Base-by-base conservation (phyloP, 2,888 invertebrate genomes). In the Hirtodrosophila alboralis region DNA sequence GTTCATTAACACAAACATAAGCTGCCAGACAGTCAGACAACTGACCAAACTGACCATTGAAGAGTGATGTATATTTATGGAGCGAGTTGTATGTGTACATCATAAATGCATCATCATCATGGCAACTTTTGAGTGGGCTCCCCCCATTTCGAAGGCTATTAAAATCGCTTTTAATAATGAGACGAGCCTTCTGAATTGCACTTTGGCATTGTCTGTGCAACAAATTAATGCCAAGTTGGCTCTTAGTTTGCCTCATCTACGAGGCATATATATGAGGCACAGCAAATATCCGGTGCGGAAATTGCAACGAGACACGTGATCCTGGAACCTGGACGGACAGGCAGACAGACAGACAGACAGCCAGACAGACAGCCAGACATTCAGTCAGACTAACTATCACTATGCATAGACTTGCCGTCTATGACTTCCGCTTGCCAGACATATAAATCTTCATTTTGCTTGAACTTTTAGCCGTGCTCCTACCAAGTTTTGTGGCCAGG, bases 1-100 rank as follows among this genome's bases (percentile, higher is more conserved):
- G 78, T 79, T 83, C 78, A 79, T 79, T 85, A 79, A 83, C 84
- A 83, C 80, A 83, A 78, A 78, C 83, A 81, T 78, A 85, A 74
- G 75, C 83, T 69, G 70, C 53, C 76, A 79, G 76, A 63, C 67
- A 51, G 60, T 13, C 41, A 47, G 34, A 33, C 21, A 47, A 8
- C 18, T 45, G 48, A 26, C 16, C 8, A 21, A 40, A 69, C 30
- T 45, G 33, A n/a, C n/a, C n/a, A n/a, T n/a, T 38, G 45, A 40
- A 28, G 18, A 38, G 44, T 27, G 16, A 13, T n/a, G n/a, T n/a
- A n/a, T 21, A 37, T 12, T 38, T 52, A 8, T 56, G 37, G 14
- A 14, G 31, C 36, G 34, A 9, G 26, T 43, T 43, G 41, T 30
- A 40, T 37, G 40, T 13, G 18, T 43, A 49, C 66, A 48, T 76